These are phyloP conservation scores for Enteromius radiatus DNA, from an alignment of 2,797 vertebrate genomes.

Conservation along the genomic window DNA sequence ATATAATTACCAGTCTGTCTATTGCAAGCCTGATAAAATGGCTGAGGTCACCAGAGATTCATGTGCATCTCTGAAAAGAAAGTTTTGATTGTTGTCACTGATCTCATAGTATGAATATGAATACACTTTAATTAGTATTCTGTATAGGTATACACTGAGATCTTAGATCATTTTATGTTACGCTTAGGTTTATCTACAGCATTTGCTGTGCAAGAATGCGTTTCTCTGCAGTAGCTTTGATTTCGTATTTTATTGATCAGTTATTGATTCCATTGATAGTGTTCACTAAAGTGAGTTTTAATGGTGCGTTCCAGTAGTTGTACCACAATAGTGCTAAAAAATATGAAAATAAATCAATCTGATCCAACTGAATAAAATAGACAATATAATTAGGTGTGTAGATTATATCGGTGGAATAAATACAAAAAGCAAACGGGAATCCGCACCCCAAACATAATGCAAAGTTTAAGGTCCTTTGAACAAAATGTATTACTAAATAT, in stretches of 20 bases:
- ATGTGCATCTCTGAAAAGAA: slow-evolving; percentile 20
- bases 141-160: background rate
- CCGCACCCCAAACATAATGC: background rate
- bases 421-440: background rate
- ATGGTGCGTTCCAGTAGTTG: background rate
- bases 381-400: background rate
- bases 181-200: background rate
- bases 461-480: background rate
- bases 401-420: background rate
- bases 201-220: background rate
- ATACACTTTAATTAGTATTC: slow-evolving; percentile 2
- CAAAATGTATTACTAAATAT: background rate
- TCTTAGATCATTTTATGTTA: background rate
- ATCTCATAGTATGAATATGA: slow-evolving; percentile 14
- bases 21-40: slow-evolving; percentile 43
- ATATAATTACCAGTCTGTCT: slow-evolving; percentile 56
- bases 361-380: background rate
- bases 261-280: background rate
- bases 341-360: background rate
- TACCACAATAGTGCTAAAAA: background rate
- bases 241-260: background rate
- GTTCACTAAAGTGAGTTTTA: background rate
- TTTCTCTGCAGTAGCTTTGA: background rate
- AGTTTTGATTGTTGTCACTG: slow-evolving; percentile 25
- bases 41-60: slow-evolving; percentile 15